Evolutionary conservation across 2,113 vertebrate species (phyloP), one percentile per base, ranked within the genome.

Genomic region (Chloropsis hardwickii): DNA sequence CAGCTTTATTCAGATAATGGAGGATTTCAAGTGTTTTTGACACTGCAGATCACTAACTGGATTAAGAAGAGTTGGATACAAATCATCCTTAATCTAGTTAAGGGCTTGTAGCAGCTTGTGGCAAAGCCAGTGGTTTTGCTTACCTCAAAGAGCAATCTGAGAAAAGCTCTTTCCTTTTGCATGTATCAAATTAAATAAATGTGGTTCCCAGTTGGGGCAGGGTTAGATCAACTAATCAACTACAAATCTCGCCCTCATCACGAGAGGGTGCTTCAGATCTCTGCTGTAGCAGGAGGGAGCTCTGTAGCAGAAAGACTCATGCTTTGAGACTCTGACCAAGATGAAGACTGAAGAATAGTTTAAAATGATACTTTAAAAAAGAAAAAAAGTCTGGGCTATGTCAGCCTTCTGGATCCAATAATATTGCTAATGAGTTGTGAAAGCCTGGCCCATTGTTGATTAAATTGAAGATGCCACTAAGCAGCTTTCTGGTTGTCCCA

Each of bases 391-490:
- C 51, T 70, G 42, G 45, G 73, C 35, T 73, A 13, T 84, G 69
- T 81, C 86, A 86, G 81, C 64, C 79, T 92, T 92, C 90, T 96
- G 95, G 82, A 95, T 79, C 76, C 35, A 88, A 62, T 92, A 77
- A 83, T 86, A 35, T 22, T 77, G 56, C 42, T 92, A 94, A 90
- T 90, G 91, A 93, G 77, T 92, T 95, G 64, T 94, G 86, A 95
- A 96, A 95, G 76, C 69, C 69, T 81, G 70, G 51, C 44, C 65
- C 14, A 11, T 90, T 81, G 88, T 92, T 93, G 82, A 93, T 95
- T 88, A 96, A 95, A 88, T 65, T 86, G 86, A 90, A 94, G 94
- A 92, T 94, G 82, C 92, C 64, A 78, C 91, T 66, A 77, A 92
- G 80, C 67, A 92, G 86, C 64, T 93, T 95, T 94, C 88, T 94